These are phyloP conservation scores for Eurosta solidaginis DNA, from an alignment of 1,140 invertebrate species.

Conservation along the genomic window DNA sequence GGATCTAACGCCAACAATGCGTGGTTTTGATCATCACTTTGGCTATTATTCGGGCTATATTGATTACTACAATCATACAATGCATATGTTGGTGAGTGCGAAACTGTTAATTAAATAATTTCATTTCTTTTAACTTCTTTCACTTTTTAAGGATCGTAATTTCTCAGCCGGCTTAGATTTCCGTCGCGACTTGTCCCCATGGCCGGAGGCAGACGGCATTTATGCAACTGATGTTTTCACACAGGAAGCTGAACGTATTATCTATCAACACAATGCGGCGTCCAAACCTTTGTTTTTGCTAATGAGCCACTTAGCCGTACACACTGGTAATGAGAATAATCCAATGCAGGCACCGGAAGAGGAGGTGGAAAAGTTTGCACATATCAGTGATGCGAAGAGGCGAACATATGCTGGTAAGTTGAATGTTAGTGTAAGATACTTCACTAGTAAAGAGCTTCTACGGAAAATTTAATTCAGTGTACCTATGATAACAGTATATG, in stretches of 20 bases:
- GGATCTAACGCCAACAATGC: constrained; percentile 74
- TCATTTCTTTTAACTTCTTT: neutral
- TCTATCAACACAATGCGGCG: constrained; percentile 67
- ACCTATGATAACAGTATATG: too few relatives aligned
- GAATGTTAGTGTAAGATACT: neutral
- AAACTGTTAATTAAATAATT: neutral
- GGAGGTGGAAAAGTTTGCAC: constrained; percentile 72
- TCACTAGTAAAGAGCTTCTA: too few relatives aligned
- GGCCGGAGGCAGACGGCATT: constrained; percentile 65
- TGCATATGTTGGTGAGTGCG: constrained; percentile 63
- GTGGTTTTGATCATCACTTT: constrained; percentile 83
- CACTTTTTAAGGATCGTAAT: constrained; percentile 36
- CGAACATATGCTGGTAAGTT: constrained; percentile 76
- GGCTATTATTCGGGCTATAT: constrained; percentile 83
- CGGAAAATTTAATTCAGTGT: too few relatives aligned
- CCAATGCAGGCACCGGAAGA: constrained; percentile 79
- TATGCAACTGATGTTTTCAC: constrained; percentile 83
- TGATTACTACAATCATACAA: constrained; percentile 80
- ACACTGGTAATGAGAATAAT: constrained; percentile 72
- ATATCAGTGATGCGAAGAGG: constrained; percentile 75
- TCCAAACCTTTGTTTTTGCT: constrained; percentile 75
- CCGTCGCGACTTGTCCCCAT: constrained; percentile 66
- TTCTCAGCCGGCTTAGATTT: constrained; percentile 68
- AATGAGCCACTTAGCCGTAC: constrained; percentile 79
- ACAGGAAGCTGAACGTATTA: constrained; percentile 70